These are phyloP conservation scores for Ochotona princeps DNA, from an alignment of 2,113 vertebrate species.

Conservation along the genomic window DNA sequence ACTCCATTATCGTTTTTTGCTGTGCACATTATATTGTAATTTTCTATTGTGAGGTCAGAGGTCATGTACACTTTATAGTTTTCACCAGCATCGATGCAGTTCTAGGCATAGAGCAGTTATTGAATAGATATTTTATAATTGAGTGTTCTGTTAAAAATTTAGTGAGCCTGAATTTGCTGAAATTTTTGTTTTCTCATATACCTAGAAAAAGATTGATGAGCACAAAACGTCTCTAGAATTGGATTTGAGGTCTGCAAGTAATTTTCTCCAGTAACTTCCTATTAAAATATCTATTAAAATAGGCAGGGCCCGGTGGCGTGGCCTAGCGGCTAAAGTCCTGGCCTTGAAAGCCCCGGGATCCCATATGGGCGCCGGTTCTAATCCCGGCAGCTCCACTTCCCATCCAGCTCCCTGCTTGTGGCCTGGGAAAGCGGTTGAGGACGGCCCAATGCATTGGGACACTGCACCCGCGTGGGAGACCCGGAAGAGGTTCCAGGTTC, in stretches of 20 bases:
- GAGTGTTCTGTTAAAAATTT: neutral
- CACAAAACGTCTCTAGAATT: neutral
- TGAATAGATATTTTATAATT: neutral
- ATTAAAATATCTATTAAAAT: neutral
- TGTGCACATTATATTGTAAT: neutral
- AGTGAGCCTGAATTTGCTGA: neutral
- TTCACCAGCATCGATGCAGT: neutral
- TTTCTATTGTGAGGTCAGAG: neutral
- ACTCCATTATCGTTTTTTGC: neutral
- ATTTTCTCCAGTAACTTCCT: neutral
- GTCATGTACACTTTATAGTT: neutral
- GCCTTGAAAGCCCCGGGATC: too few species aligned
- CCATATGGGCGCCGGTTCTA: too few species aligned
- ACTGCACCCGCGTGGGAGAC: too few species aligned
- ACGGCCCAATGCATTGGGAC: too few species aligned
- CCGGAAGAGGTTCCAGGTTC: too few species aligned
- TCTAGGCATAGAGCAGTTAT: neutral
- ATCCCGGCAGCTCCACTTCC: too few species aligned
- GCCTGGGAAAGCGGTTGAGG: too few species aligned
- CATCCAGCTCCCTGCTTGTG: too few species aligned
- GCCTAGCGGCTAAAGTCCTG: too few species aligned
- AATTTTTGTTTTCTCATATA: neutral
- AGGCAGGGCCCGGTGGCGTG: too few species aligned
- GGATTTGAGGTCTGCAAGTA: neutral
- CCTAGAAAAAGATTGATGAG: neutral